phyloP scores from a whole-genome alignment of 2,113 vertebrate species.

The Psilopsiagon aurifrons region DNA sequence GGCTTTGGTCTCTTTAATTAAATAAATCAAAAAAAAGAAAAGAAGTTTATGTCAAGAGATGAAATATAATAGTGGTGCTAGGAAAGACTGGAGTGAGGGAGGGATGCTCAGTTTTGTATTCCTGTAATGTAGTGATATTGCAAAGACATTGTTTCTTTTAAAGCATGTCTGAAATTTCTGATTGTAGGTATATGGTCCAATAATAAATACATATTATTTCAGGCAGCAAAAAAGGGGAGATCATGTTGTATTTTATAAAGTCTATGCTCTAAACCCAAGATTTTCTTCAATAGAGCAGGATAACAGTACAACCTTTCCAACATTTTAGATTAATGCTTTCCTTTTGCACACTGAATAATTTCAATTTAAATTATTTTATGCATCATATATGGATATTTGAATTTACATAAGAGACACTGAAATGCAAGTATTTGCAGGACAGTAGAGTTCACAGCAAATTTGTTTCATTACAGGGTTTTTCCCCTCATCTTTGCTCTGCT shows the following conservation, averaged over 20 bases:
- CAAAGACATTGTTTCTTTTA: not conserved
- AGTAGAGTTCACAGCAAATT: not conserved
- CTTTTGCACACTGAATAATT: not conserved
- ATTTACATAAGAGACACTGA: not conserved
- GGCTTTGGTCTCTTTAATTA: not conserved
- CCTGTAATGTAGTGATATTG: not conserved
- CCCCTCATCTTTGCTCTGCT: not conserved
- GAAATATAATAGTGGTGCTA: not conserved
- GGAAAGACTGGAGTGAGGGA: not conserved
- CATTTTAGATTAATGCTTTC: not conserved
- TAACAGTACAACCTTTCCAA: not conserved
- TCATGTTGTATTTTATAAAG: not conserved
- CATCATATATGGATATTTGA: not conserved
- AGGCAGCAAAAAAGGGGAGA: not conserved
- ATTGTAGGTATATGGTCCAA: not conserved
- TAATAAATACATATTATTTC: not conserved
- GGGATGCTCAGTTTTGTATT: not conserved
- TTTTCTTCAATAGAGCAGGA: not conserved
- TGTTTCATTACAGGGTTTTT: not conserved
- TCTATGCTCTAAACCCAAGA: not conserved
- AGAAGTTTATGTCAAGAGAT: too few relatives aligned
- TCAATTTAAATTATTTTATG: not conserved
- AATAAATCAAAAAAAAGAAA: not conserved
- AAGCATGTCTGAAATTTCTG: not conserved
- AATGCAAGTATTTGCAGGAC: not conserved